Evolutionary conservation across 2,797 vertebrate species (phyloP), one percentile per base, ranked within the genome.

Genomic region (Picus viridis): DNA sequence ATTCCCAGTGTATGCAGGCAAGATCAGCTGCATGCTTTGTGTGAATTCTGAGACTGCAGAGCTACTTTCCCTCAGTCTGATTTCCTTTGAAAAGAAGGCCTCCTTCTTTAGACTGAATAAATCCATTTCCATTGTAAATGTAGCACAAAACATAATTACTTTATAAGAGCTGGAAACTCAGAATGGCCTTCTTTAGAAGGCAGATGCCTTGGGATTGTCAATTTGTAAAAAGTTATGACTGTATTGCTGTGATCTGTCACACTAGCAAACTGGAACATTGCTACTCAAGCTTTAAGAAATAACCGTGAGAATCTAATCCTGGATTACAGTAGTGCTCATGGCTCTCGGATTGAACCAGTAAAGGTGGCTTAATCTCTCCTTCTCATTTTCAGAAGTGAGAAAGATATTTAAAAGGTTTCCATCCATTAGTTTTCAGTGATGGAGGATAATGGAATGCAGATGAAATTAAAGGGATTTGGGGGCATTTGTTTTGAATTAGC

Each of bases 1-100:
- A 92, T 79, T 76, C 76, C 54, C 67, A 76, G 19, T 58, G 27
- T 53, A 20, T 59, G 30, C 49, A 80, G 86, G 90, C 88, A 94
- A 87, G 82, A 87, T 95, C 90, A 85, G 86, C 88, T 90, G 84
- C 84, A 89, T 92, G 54, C 79, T 95, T 94, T 92, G 84, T 95
- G 70, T 65, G 84, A 93, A 90, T 85, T 90, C 71, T 93, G 90
- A 90, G 76, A 73, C 45, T 91, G 82, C 73, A 81, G 64, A 91
- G 61, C 61, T 69, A 51, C 83, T 83, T 92, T 87, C 5, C 1
- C 30, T 86, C 5, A 0, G 0, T 78, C 63, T 81, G 70, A 83
- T 90, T 94, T 93, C 64, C 54, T 95, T 84, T 93, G 65, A 91
- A 95, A 89, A 76, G n/a, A 89, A 76, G n/a, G 20, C n/a, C 45